Evolutionary conservation across 2,888 invertebrate genomes (phyloP).

Genomic region (Trichogramma dendrolimi): DNA sequence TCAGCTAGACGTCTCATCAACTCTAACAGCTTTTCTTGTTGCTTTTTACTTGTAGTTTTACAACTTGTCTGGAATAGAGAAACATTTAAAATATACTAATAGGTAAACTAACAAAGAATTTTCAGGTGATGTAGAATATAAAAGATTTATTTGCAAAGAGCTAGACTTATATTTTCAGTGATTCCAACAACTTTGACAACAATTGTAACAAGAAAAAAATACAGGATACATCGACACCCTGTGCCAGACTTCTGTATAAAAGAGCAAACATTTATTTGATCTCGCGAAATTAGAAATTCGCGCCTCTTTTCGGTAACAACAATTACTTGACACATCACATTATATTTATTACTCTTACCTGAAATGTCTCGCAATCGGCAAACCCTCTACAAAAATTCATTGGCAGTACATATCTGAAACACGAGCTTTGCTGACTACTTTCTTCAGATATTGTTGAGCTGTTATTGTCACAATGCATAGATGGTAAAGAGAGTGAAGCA

Average conservation of each 20-base stretch:
- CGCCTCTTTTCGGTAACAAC: too few relatives aligned
- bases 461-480: too few relatives aligned
- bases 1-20: conserved; percentile 91
- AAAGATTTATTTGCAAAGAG: conserved; percentile 12
- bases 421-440: too few relatives aligned
- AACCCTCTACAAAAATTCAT: too few relatives aligned
- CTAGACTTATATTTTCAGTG: conserved; percentile 3
- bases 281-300: too few relatives aligned
- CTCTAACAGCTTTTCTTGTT: conserved; percentile 91
- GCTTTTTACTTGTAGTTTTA: conserved; percentile 93
- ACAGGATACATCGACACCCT: conserved; percentile 9
- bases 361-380: too few relatives aligned
- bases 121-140: conserved; percentile 12
- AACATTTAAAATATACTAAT: conserved; percentile 25
- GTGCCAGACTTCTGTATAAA: conserved; percentile 13
- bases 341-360: too few relatives aligned
- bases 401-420: too few relatives aligned
- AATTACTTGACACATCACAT: too few relatives aligned
- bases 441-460: too few relatives aligned
- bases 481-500: too few relatives aligned
- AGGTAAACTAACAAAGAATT: conserved; percentile 22
- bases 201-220: not conserved
- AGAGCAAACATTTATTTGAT: too few relatives aligned
- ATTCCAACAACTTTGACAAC: not conserved
- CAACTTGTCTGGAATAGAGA: conserved; percentile 69